Evolutionary conservation across 2,113 vertebrate species (phyloP), one percentile per base, ranked within the genome.

Genomic region (Tricholaema leucomelas): DNA sequence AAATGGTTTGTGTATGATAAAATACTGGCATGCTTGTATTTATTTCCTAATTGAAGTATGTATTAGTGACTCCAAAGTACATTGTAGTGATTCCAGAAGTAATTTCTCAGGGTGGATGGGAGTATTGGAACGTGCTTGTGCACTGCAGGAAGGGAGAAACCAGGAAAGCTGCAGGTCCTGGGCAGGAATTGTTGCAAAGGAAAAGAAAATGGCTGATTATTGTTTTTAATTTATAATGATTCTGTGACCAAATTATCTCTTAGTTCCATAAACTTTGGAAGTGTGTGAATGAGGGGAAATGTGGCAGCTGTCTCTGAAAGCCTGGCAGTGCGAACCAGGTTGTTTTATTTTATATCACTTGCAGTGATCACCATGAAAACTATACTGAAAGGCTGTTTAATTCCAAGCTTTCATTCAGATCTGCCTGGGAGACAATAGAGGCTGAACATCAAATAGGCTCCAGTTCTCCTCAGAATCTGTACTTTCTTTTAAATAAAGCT

Each of bases 391-490:
- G 80, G 72, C 59, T 18, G 50, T 44, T 93, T 81, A 75, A 95
- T 93, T 94, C 88, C 35, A 15, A 24, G 93, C 96, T 96, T 95
- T 96, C 92, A 79, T 95, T 95, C 87, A 70, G 81, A 69, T 75
- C 71, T 91, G 81, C 95, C 94, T 95, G 92, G 69, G 73, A 96
- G 96, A 96, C 94, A 95, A 71, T 91, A 91, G 87, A 91, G 90
- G 86, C 96, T 86, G 91, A 95, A 95, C 97, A 94, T 89, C 95
- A 96, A 93, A 87, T 91, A 96, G 96, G 77, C 93, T 79, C 9
- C 19, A 52, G 87, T 74, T 93, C 92, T 95, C 87, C 88, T 90
- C 84, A 58, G 74, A 77, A 85, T 88, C 95, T 88, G 31, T 75
- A 20, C 13, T 73, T 85, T 82, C 66, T 14, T 74, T 79, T 8